phyloP scores from a whole-genome alignment of 2,113 vertebrate species.

The Sphyrna mokarran region DNA sequence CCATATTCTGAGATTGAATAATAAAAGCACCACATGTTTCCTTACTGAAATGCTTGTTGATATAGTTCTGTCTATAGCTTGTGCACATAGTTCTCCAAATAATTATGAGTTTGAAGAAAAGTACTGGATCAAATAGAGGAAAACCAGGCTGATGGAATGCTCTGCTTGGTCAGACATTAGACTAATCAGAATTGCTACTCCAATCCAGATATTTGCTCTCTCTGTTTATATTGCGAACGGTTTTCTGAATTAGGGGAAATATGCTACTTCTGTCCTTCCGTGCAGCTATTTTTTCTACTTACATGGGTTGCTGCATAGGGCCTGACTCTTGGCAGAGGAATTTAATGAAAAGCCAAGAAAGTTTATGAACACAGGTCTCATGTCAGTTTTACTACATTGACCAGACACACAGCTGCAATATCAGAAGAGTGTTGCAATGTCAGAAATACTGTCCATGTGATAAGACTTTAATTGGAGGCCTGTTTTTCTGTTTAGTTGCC shows the following conservation, averaged over 20 bases:
- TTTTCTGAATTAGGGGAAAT: background rate
- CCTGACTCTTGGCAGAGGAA: background rate
- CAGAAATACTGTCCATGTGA: background rate
- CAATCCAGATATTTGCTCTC: background rate
- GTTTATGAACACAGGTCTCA: background rate
- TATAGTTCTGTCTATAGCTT: background rate
- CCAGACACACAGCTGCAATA: background rate
- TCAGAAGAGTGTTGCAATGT: background rate
- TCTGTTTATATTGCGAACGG: background rate
- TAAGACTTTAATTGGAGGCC: background rate
- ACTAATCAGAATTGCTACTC: background rate
- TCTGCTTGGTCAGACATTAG: background rate
- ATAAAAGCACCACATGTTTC: background rate
- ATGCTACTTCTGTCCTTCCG: background rate
- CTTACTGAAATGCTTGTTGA: background rate
- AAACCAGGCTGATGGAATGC: background rate
- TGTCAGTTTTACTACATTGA: background rate
- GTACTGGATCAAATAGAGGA: background rate
- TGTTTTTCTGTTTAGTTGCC: background rate
- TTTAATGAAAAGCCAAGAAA: background rate
- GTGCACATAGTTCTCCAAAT: background rate
- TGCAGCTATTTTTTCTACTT: background rate
- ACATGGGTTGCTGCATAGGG: background rate
- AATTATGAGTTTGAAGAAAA: background rate
- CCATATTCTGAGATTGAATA: background rate